Evolutionary conservation across 2,113 vertebrate species (phyloP), one percentile per base, ranked within the genome.

Genomic region (Tetrax tetrax): DNA sequence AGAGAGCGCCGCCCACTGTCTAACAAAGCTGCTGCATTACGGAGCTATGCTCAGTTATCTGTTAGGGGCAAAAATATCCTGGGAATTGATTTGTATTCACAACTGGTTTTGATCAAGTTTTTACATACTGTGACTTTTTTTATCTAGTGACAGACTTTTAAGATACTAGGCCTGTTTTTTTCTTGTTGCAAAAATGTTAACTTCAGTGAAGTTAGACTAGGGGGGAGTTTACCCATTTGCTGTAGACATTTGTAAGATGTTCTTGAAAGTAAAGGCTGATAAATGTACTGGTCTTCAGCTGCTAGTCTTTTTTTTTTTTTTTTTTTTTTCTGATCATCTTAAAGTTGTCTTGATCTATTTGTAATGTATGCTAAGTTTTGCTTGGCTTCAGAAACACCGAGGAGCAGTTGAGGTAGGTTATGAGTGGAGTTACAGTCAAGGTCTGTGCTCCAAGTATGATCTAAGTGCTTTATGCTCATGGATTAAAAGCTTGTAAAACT

Each of bases 121-220:
- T 92, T 89, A 92, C 83, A 79, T 92, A 83, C 87, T 87, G 57
- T 93, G 92, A 93, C 41, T 50, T 78, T 77, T 95, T 95, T 96
- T 81, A 92, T 29, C 57, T 79, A 74, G 87, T 38, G 74, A 87
- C 45, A 72, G 74, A 91, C 16, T 95, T 93, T 41, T 68, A 79
- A 92, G 77, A 82, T 64, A 69, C 29, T 93, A 93, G 92, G 54
- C 85, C 78, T 91, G 33, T 74, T 77, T 83, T 83, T 92, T 91
- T 89, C 92, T 92, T 78, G 59, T 90, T 92, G 81, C 91, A 91
- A 84, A 93, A 89, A 89, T 35, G 57, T 94, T 96, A 95, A 96
- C 94, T 96, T 96, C 95, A 96, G 80, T 96, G 95, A 97, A 92
- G 96, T 97, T 96, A 95, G 86, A 33, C 61, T 91, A 93, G 90